Evolutionary conservation across 2,888 invertebrate species (phyloP), one percentile per base, ranked within the genome.

Genomic region (Xestia rhomboidea): DNA sequence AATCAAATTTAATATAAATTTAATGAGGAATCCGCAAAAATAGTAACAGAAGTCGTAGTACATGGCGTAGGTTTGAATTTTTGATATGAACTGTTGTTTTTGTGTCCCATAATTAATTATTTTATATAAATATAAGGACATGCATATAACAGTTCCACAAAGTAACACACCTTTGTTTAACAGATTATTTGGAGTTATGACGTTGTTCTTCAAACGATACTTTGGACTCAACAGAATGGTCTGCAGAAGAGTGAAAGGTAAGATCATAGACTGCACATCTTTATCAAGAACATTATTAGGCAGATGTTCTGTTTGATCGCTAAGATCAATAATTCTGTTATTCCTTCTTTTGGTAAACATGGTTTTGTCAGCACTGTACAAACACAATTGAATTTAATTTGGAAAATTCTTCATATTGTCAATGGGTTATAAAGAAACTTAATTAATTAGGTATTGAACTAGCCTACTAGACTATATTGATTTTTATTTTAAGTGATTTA

Each of bases 211-310:
- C 15, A 71, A 38, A 18, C 46, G 27, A 62, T 49, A 74, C 11
- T 72, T 75, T 21, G 72, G 49, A 75, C 13, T 62, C 62, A 74
- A 41, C 3, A 72, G 30, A 49, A 74, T 38, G 13, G 38, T 18
- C 7, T 62, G 27, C 24, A 72, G 4, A 1, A 62, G 1, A 3
- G 18, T 62, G 1, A 75, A 30, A n/a, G 74, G 74, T 41, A 62
- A 30, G 38, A 75, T 30, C 8, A 49, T 30, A 18, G 49, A 49
- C 49, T 72, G 62, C 11, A 75, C 62, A 30, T 72, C 41, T 72
- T 75, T 72, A 21, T 62, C 41, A 2, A 75, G 24, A 18, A 66
- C 38, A 21, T 49, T 41, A 49, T 49, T 57, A 8, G 30, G 8
- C 10, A 38, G 18, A 72, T 8, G 7, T 18, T 62, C 24, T 24